Base-by-base conservation (phyloP, 2,113 vertebrate genomes). In the Pangasianodon gigas region DNA sequence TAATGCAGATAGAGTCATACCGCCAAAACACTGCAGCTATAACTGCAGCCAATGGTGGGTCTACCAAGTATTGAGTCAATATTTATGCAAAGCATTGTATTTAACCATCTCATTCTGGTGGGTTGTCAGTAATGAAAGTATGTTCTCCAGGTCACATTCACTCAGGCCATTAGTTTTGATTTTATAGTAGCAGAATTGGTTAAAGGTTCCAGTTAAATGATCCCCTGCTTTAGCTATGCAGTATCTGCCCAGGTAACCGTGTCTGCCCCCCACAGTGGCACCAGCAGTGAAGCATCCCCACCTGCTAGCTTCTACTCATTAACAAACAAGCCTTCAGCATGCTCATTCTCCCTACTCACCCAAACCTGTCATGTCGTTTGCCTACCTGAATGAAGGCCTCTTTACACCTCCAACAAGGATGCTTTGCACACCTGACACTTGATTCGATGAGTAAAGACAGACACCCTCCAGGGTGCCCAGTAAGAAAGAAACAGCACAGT, bases 291-390 rank as follows among this genome's bases (percentile, higher is more conserved):
- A 88, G 62, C 80, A 71, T 54, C 24, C 52, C 87, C 51, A 88
- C 52, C 87, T 54, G 65, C 29, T 51, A 56, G 79, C 37, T 37
- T 13, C 41, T 24, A 37, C 52, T 75, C 88, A 89, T 89, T 89
- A 89, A 89, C 41, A 89, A 84, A 75, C 41, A 75, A 85, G 82
- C 52, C 54, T 89, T 89, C 81, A 84, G 88, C 37, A 89, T 7
- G 4, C 81, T 89, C 81, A 32, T 52, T 74, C 67, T 89, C 65
- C 18, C 11, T 32, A 71, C n/a, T 54, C 60, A 82, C 46, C 75
- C 3, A 32, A 46, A 90, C 84, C 48, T 44, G 71, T 77, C 89
- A 79, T 74, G 58, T 41, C 58, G 19, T 65, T 67, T 54, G 46
- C 74, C 58, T 54, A 14, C 58, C 79, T 6, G 1, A 82, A 44